A percentile compares a stretch with the other conserved stretches of the same genome.
phyloP scores from a whole-genome alignment of 2,888 invertebrate genomes.

The Netelia melanura region DNA sequence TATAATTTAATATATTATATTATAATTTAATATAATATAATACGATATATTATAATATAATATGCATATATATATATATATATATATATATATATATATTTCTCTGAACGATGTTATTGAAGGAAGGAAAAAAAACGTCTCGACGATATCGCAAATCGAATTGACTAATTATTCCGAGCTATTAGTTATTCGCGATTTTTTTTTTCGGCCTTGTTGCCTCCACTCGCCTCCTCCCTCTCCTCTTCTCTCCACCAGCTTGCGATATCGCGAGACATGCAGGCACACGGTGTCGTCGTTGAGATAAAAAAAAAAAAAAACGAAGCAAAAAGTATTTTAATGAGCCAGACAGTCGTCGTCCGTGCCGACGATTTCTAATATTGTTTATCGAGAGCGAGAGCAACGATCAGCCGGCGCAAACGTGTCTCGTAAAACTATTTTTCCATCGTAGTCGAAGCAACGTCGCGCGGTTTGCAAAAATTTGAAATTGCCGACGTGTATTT shows the following conservation, averaged over 20 bases:
- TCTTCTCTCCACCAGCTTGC: background rate
- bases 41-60: background rate
- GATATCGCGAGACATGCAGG: slow-evolving; percentile 3
- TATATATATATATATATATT: background rate
- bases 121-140: background rate
- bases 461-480: background rate
- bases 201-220: background rate
- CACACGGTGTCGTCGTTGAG: slow-evolving; percentile 20
- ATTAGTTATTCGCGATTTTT: slow-evolving; percentile 49
- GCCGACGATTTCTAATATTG: slow-evolving; percentile 62
- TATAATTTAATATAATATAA: too few relatives aligned
- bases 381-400: slow-evolving; percentile 57
- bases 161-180: slow-evolving; percentile 58
- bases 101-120: background rate
- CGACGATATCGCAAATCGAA: slow-evolving; percentile 20
- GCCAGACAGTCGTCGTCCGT: slow-evolving; percentile 62
- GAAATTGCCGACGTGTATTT: background rate
- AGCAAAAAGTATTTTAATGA: slow-evolving; percentile 18
- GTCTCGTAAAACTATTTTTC: too few relatives aligned
- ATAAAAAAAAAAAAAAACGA: background rate
- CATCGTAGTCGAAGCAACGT: background rate
- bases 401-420: slow-evolving; percentile 1
- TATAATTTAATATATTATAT: too few relatives aligned
- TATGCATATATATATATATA: background rate
- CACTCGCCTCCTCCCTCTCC: background rate